These are phyloP conservation scores for Cinclus mexicanus DNA, from an alignment of 2,113 vertebrate genomes.

Conservation along the genomic window DNA sequence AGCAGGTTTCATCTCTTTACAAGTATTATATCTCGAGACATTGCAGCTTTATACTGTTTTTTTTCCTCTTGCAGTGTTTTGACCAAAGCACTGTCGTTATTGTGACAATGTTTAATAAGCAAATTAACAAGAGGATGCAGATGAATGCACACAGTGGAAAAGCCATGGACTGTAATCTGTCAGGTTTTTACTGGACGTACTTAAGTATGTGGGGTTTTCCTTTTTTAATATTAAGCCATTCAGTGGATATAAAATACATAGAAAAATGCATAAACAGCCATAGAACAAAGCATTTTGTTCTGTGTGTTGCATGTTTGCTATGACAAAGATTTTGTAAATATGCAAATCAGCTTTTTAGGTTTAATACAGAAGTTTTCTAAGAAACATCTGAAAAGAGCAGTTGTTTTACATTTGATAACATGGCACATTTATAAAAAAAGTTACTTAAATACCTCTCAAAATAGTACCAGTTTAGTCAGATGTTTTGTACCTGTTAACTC, in stretches of 20 bases:
- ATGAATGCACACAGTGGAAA: slow-evolving; percentile 62
- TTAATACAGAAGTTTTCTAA: slow-evolving; percentile 77
- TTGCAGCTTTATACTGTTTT: slow-evolving; percentile 33
- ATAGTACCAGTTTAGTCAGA: slow-evolving; percentile 54
- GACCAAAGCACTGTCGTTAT: slow-evolving; percentile 73
- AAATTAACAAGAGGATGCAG: slow-evolving; percentile 57
- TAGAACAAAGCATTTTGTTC: slow-evolving; percentile 76
- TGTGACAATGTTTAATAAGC: slow-evolving; percentile 74
- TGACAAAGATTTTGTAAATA: slow-evolving; percentile 84
- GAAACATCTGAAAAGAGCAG: slow-evolving; percentile 55
- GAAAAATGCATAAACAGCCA: slow-evolving; percentile 69
- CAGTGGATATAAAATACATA: slow-evolving; percentile 50
- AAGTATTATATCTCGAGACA: slow-evolving; percentile 66
- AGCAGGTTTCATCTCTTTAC: slow-evolving; percentile 76
- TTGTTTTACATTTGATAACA: slow-evolving; percentile 69
- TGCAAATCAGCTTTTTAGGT: slow-evolving; percentile 81
- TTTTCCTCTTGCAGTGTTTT: slow-evolving; percentile 61
- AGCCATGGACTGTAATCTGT: slow-evolving; percentile 62
- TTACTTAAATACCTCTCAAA: slow-evolving; percentile 74
- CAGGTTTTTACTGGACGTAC: slow-evolving; percentile 71
- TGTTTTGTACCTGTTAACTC: slow-evolving; percentile 57
- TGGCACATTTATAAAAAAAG: slow-evolving; percentile 58
- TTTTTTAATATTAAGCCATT: slow-evolving; percentile 40
- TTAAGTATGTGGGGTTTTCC: background rate
- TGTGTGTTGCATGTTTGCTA: slow-evolving; percentile 80